Evolutionary conservation across 2,888 invertebrate genomes (phyloP).

Genomic region (Lucinisca nassula): DNA sequence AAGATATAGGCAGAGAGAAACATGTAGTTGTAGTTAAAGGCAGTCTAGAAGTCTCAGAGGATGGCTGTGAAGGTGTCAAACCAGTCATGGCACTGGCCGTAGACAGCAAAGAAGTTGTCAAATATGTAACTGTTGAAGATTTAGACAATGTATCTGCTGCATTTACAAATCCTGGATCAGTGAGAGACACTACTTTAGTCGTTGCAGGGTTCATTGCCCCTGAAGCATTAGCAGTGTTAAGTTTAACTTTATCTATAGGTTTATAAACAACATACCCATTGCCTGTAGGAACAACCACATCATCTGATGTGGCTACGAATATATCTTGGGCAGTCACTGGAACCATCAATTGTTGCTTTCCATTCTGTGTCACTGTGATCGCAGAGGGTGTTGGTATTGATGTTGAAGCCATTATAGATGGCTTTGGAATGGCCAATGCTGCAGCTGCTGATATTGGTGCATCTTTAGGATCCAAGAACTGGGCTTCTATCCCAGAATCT

Average conservation of each 20-base stretch:
- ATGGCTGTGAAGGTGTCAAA: no score
- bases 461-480: no score
- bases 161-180: no score
- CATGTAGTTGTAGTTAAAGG: no score
- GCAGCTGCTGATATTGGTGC: slow-evolving; percentile 60
- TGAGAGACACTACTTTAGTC: background rate
- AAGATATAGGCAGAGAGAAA: no score
- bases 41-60: no score
- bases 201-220: background rate
- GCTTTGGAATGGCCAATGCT: slow-evolving; percentile 72
- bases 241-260: slow-evolving; percentile 4
- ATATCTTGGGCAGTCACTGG: slow-evolving; percentile 40
- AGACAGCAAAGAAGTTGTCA: no score
- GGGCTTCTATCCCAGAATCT: background rate
- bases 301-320: slow-evolving; percentile 46
- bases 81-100: no score
- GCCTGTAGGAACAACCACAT: slow-evolving; percentile 55
- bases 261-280: slow-evolving; percentile 71
- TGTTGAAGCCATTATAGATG: slow-evolving; percentile 38
- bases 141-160: no score
- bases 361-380: background rate
- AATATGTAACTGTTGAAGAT: no score
- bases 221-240: background rate
- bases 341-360: slow-evolving; percentile 41
- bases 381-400: background rate